Evolutionary conservation across 2,797 vertebrate genomes (phyloP).

Genomic region (Coregonus sp.): DNA sequence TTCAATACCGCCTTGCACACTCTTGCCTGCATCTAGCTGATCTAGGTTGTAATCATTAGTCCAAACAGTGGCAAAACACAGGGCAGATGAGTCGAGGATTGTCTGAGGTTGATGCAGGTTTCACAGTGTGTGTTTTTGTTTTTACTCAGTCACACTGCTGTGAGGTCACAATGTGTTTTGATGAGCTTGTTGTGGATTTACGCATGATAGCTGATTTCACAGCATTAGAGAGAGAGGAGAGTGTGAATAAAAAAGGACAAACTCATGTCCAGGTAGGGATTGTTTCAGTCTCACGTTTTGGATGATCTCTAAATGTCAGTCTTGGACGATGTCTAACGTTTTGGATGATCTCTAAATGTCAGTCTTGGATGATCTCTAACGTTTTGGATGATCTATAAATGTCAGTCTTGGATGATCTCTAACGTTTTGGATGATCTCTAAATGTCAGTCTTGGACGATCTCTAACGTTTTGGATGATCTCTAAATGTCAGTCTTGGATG

Average conservation of each 20-base stretch:
- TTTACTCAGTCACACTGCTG: background rate
- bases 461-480: too few species aligned
- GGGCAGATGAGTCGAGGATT: conserved; percentile 57
- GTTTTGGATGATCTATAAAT: too few species aligned
- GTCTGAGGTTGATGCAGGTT: conserved; percentile 34
- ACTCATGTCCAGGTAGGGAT: background rate
- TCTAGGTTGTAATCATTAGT: too few species aligned
- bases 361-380: too few species aligned
- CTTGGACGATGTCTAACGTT: background rate
- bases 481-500: too few species aligned
- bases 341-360: too few species aligned
- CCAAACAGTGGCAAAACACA: too few species aligned
- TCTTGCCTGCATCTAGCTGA: too few species aligned
- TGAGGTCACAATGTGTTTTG: background rate
- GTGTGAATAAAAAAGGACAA: background rate
- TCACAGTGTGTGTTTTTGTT: background rate
- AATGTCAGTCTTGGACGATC: too few species aligned
- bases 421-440: too few species aligned
- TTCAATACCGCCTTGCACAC: too few species aligned
- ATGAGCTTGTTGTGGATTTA: background rate
- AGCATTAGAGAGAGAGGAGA: background rate
- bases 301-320: background rate
- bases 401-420: too few species aligned
- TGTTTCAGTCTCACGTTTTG: background rate
- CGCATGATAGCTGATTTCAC: background rate